Evolutionary conservation across 1,140 invertebrate genomes (phyloP).

Genomic region (Diabrotica virgifera): DNA sequence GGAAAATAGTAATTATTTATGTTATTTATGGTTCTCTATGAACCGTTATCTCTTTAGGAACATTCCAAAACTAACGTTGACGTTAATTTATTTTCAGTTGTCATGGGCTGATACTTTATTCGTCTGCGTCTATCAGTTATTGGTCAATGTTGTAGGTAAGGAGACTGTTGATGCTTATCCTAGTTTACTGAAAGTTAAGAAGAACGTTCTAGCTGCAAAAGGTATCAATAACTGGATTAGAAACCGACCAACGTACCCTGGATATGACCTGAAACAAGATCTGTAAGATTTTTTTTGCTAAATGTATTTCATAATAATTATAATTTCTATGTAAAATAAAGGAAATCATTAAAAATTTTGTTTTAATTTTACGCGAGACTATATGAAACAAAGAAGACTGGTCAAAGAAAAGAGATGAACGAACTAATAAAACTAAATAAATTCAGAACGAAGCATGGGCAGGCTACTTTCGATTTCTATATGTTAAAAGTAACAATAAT

Average conservation of each 20-base stretch:
- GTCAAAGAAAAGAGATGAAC: too few relatives aligned
- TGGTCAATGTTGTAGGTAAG: constrained; percentile 52
- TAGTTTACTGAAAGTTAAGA: constrained; percentile 53
- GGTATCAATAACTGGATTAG: constrained; percentile 63
- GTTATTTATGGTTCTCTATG: neutral
- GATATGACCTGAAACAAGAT: neutral
- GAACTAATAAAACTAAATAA: too few relatives aligned
- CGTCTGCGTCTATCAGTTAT: too few relatives aligned
- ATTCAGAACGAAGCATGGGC: too few relatives aligned
- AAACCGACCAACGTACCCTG: constrained; percentile 45
- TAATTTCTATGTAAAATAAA: too few relatives aligned
- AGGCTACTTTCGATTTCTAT: too few relatives aligned
- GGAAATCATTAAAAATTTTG: too few relatives aligned
- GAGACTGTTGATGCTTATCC: constrained; percentile 59
- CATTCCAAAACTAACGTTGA: too few relatives aligned
- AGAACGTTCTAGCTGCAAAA: constrained; percentile 55
- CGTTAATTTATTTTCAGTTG: constrained; percentile 48
- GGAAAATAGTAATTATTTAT: constrained; percentile 2
- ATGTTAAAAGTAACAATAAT: too few relatives aligned
- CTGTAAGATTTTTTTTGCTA: neutral
- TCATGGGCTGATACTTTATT: constrained; percentile 57
- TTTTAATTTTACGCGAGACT: too few relatives aligned
- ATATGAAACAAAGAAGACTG: too few relatives aligned
- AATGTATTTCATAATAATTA: too few relatives aligned
- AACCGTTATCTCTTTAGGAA: constrained; percentile 21